phyloP scores from a whole-genome alignment of 2,888 invertebrate species.

The Byasa hedistus region DNA sequence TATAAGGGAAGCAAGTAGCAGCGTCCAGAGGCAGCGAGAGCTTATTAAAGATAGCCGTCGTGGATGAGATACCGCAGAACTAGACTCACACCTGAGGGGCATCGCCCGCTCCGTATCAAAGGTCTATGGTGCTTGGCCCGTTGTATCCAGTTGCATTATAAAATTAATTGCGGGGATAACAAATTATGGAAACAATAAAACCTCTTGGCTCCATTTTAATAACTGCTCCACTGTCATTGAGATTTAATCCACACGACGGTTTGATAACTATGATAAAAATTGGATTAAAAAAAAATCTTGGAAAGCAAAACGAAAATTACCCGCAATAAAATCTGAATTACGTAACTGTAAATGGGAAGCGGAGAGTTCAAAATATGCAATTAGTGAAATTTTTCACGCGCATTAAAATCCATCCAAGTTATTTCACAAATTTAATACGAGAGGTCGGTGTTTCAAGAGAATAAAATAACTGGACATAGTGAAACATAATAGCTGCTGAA shows the following conservation, averaged over 20 bases:
- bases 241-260: too few relatives aligned
- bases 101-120: conserved; percentile 58
- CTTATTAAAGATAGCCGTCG: conserved; percentile 42
- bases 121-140: conserved; percentile 52
- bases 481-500: too few relatives aligned
- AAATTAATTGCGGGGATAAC: conserved; percentile 21
- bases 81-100: conserved; percentile 53
- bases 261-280: too few relatives aligned
- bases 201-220: too few relatives aligned
- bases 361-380: conserved; percentile 5
- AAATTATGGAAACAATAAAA: conserved; percentile 22
- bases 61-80: conserved; percentile 50
- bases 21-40: conserved; percentile 12
- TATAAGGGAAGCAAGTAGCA: conserved; percentile 26
- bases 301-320: background rate
- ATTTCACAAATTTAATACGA: conserved; percentile 9
- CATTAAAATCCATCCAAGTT: conserved; percentile 20
- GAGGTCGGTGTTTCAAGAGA: background rate
- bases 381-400: conserved; percentile 15
- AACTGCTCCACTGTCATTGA: too few relatives aligned
- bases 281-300: background rate
- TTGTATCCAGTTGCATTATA: conserved; percentile 33
- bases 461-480: too few relatives aligned
- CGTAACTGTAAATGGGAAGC: background rate
- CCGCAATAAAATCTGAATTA: conserved; percentile 13